phyloP scores from a whole-genome alignment of 2,888 invertebrate species.

The Aleiodes leptofemur region DNA sequence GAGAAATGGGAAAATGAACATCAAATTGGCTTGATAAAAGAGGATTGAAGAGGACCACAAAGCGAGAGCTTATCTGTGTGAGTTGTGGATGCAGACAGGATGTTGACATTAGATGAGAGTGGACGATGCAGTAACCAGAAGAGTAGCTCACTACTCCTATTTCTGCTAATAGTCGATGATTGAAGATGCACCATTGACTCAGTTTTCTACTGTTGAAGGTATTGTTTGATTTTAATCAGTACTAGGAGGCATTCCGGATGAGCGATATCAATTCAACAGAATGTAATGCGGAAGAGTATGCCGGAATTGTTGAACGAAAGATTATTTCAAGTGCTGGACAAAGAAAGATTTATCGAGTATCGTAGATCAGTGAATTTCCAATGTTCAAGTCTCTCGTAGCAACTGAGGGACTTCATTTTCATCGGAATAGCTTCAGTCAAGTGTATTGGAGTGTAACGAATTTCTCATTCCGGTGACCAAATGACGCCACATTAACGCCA shows the following conservation, averaged over 20 bases:
- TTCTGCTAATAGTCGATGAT: no score
- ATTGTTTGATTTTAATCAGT: slow-evolving; percentile 19
- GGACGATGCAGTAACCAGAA: no score
- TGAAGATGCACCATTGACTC: no score
- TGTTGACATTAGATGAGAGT: no score
- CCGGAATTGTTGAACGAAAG: slow-evolving; percentile 6
- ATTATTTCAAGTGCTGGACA: slow-evolving; percentile 7
- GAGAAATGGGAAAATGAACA: neutral
- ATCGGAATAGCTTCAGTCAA: neutral
- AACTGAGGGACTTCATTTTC: no score
- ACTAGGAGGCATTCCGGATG: neutral
- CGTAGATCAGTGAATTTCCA: neutral
- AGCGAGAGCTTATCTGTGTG: neutral
- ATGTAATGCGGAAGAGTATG: neutral
- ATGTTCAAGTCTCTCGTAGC: neutral
- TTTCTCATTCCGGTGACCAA: slow-evolving; percentile 27
- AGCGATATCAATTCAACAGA: neutral
- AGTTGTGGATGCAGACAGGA: neutral
- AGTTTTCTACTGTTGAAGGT: no score
- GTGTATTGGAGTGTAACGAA: neutral
- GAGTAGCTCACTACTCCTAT: no score
- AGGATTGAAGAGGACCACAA: slow-evolving; percentile 18
- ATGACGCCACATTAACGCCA: neutral
- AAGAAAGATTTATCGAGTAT: slow-evolving; percentile 3
- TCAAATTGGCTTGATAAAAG: slow-evolving; percentile 24